Base-by-base conservation (phyloP, 2,113 vertebrate genomes). In the Neogobius melanostomus region DNA sequence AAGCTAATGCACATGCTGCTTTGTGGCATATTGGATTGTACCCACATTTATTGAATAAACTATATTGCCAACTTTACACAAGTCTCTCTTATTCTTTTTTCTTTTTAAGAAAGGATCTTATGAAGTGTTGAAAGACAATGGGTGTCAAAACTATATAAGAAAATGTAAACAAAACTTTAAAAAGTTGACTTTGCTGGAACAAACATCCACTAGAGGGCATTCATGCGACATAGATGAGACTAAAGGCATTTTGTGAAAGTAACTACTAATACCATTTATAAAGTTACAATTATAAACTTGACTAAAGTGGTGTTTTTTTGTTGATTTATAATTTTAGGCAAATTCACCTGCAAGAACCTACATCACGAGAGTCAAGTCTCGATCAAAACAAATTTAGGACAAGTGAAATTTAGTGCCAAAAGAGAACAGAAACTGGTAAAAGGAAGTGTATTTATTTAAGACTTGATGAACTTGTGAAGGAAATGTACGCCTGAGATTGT, bases 21-120 rank as follows among this genome's bases (percentile, higher is more conserved):
- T 81, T 76, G 76, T 44, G n/a, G 57, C 43, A 63, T 68, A 74
- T 52, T 60, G 48, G 43, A 76, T 75, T 21, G 11, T 56, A 52
- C 63, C 54, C 75, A 57, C 72, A 66, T 69, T 82, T 74, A 76
- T 82, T 80, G 72, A 85, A 90, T 88, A 87, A 86, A 85, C 66
- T 80, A 72, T n/a, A 79, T 79, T 57, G 43, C n/a, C 28, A 68
- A 2, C 43, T 49, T 57, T 11, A 15, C 12, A 12, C 14, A 12
- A 42, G 6, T 60, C 6, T 60, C 36, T 60, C 28, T 36, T 28
- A 2, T 28, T 28, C 28, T 28, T 28, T 36, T 36, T 36, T 21
- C 21, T 21, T 36, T 36, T 36, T 36, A 5, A 36, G 28, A 36
- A 36, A 36, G 28, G 28, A 36, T 36, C 28, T 36, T 4, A 5